These are phyloP conservation scores for Mustela erminea DNA, from an alignment of 2,797 vertebrate species.

Conservation along the genomic window DNA sequence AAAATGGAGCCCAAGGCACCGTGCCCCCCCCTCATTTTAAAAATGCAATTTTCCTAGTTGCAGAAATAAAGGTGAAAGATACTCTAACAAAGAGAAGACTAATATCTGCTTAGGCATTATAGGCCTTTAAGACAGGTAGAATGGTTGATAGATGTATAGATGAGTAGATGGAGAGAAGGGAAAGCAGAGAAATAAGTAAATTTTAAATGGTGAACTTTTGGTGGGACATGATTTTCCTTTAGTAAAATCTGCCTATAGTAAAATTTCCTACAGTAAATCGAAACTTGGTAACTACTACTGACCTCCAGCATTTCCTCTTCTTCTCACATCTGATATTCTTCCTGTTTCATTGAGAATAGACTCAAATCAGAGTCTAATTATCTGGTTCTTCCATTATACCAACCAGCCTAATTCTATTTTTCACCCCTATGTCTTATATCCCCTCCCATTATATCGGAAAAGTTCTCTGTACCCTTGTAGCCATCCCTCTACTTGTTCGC, in stretches of 20 bases:
- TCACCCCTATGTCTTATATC: not conserved
- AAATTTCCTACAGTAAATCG: conserved; percentile 21
- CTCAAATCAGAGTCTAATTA: not conserved
- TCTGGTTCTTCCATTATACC: not conserved
- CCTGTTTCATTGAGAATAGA: not conserved
- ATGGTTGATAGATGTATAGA: not conserved
- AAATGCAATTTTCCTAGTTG: conserved; percentile 14
- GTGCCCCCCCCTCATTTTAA: not conserved
- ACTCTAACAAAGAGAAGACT: not conserved
- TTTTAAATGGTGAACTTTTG: conserved; percentile 22
- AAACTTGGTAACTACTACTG: conserved; percentile 1
- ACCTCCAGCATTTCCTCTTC: not conserved
- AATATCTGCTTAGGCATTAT: not conserved
- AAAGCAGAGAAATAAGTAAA: not conserved
- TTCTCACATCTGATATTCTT: not conserved
- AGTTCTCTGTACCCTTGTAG: not conserved
- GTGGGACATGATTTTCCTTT: not conserved
- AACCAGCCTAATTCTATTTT: not conserved
- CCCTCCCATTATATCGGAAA: not conserved
- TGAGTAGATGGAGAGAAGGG: not conserved
- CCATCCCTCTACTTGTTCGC: not conserved
- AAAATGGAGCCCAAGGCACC: not conserved
- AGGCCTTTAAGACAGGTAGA: not conserved
- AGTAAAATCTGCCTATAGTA: not conserved
- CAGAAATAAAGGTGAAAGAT: conserved; percentile 14